These are phyloP conservation scores for Umimayanthus kanabou DNA, from an alignment of 92 coral and sea anemone species.

Conservation along the genomic window DNA sequence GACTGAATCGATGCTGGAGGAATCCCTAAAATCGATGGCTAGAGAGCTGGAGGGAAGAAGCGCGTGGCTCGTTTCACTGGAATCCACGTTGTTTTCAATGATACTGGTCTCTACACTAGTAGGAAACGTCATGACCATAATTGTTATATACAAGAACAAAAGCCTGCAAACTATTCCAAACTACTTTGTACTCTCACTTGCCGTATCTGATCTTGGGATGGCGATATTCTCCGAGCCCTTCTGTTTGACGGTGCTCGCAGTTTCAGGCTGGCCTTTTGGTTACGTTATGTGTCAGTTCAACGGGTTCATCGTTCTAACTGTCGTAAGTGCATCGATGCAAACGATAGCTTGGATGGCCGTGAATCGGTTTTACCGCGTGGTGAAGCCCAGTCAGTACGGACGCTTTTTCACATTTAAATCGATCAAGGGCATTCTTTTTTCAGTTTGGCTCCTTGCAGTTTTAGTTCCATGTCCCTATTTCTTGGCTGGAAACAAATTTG, in stretches of 20 bases:
- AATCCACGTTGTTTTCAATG: constrained; percentile 50
- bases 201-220: constrained; percentile 63
- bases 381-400: constrained; percentile 54
- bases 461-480: constrained; percentile 59
- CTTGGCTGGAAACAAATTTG: constrained; percentile 53
- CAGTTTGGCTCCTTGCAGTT: constrained; percentile 50
- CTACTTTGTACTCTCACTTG: constrained; percentile 60
- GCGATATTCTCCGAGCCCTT: constrained; percentile 52
- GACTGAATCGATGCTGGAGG: neutral
- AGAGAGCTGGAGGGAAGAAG: constrained; percentile 51
- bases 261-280: constrained; percentile 66
- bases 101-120: constrained; percentile 42
- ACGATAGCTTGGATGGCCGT: constrained; percentile 63
- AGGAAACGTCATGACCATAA: constrained; percentile 60
- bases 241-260: constrained; percentile 31
- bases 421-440: constrained; percentile 23
- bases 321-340: constrained; percentile 61
- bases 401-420: constrained; percentile 48
- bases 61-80: constrained; percentile 36
- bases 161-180: constrained; percentile 54
- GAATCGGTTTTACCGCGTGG: constrained; percentile 65
- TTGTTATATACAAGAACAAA: constrained; percentile 43
- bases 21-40: constrained; percentile 29
- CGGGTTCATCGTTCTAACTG: constrained; percentile 49
- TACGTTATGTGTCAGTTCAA: constrained; percentile 59